Evolutionary conservation across 2,113 vertebrate genomes (phyloP).

Genomic region (Benitochromis conjunctus): DNA sequence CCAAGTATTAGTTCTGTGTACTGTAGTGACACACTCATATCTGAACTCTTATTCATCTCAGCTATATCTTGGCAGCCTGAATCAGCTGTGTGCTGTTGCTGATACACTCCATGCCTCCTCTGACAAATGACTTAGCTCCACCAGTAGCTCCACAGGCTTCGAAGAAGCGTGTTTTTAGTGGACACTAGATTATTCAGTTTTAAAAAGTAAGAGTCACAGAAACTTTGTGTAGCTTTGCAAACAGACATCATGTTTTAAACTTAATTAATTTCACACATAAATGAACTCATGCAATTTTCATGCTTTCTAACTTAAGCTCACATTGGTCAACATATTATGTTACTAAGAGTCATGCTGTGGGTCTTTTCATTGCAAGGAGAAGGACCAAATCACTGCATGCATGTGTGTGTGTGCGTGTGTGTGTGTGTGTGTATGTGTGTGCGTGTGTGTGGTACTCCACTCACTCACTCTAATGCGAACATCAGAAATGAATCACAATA

Average conservation of each 20-base stretch:
- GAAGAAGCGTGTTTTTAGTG: not conserved
- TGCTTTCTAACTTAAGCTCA: not conserved
- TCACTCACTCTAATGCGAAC: conserved; percentile 32
- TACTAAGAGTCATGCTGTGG: not conserved
- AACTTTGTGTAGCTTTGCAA: not conserved
- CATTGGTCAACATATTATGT: not conserved
- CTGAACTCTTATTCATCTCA: not conserved
- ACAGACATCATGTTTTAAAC: not conserved
- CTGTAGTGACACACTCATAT: not conserved
- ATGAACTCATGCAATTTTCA: not conserved
- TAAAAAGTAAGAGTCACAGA: not conserved
- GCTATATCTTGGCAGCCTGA: not conserved
- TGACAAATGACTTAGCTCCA: not conserved
- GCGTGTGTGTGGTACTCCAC: conserved; percentile 4
- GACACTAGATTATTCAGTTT: not conserved
- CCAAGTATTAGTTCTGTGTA: not conserved
- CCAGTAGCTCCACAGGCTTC: not conserved
- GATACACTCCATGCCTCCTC: not conserved
- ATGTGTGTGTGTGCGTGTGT: not conserved
- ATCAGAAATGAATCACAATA: conserved; percentile 25
- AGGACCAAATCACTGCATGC: not conserved
- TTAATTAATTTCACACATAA: not conserved
- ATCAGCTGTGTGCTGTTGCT: not conserved
- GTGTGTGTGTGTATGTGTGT: not conserved
- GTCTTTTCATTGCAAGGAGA: not conserved